A percentile compares a stretch with the other conserved stretches of the same genome.
Evolutionary conservation across 2,888 invertebrate genomes (phyloP).

Genomic region (Lithophane ornitopus): DNA sequence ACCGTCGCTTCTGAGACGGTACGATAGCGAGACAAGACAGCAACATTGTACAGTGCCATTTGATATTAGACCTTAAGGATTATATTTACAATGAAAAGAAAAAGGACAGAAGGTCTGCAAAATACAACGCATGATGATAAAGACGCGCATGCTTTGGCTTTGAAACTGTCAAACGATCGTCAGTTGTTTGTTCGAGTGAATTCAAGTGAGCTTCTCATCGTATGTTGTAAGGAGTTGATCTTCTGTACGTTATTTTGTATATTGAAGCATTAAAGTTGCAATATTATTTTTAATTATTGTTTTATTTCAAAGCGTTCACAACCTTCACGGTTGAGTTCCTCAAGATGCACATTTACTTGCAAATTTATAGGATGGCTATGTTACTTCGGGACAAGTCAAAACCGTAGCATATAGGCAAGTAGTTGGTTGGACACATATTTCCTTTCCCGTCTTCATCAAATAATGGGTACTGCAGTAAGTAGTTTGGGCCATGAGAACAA

Average conservation of each 20-base stretch:
- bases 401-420: background rate
- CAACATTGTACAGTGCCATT: slow-evolving; percentile 71
- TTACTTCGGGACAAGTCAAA: background rate
- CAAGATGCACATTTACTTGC: background rate
- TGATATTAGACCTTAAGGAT: slow-evolving; percentile 59
- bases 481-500: background rate
- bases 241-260: slow-evolving; percentile 58
- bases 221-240: slow-evolving; percentile 15
- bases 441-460: background rate
- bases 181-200: background rate
- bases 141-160: background rate
- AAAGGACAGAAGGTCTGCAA: slow-evolving; percentile 13
- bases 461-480: background rate
- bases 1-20: slow-evolving; percentile 71
- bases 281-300: slow-evolving; percentile 47
- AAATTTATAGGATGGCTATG: background rate
- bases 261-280: slow-evolving; percentile 65
- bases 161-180: background rate
- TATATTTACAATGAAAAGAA: slow-evolving; percentile 40
- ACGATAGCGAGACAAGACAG: slow-evolving; percentile 43
- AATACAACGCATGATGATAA: slow-evolving; percentile 14
- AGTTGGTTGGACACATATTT: background rate
- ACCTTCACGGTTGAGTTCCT: background rate
- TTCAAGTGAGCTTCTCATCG: slow-evolving; percentile 26
- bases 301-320: slow-evolving; percentile 32